Percentiles rank a stretch among this genome's conserved stretches.
Evolutionary conservation across 1,140 invertebrate genomes (phyloP).

Genomic region (Cydia strobilella): DNA sequence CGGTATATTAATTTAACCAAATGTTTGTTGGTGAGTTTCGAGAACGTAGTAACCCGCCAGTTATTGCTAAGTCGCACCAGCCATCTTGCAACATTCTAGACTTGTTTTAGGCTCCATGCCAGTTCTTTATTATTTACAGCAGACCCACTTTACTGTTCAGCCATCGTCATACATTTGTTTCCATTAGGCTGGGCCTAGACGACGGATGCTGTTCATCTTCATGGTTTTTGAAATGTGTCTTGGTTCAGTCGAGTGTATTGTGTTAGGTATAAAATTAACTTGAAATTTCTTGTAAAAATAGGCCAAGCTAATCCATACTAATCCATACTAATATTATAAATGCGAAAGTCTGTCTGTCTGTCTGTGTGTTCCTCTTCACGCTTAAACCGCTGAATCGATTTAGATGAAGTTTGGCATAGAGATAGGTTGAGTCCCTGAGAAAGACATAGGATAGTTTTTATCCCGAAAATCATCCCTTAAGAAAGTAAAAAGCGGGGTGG

Average conservation of each 20-base stretch:
- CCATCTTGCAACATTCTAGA: slow-evolving; percentile 56
- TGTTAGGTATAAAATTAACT: no score
- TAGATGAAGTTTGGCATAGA: no score
- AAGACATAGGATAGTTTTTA: no score
- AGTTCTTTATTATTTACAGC: slow-evolving; percentile 67
- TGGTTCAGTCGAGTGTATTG: neutral
- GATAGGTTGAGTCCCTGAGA: no score
- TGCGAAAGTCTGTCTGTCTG: no score
- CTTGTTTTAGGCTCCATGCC: slow-evolving; percentile 49
- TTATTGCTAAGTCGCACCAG: slow-evolving; percentile 46
- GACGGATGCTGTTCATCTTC: neutral
- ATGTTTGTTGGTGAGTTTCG: neutral
- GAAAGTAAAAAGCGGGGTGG: no score
- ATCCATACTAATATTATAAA: no score
- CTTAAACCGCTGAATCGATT: no score
- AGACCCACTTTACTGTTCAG: slow-evolving; percentile 48
- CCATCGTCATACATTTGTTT: slow-evolving; percentile 46
- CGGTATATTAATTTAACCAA: neutral
- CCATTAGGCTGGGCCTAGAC: slow-evolving; percentile 6
- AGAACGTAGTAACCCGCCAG: slow-evolving; percentile 37
- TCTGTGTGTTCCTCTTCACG: no score
- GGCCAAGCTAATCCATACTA: no score
- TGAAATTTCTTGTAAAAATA: no score
- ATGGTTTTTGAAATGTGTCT: neutral
- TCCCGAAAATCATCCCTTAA: no score